phyloP scores from a whole-genome alignment of 2,113 vertebrate species.

The Chamaetylas fuelleborni region DNA sequence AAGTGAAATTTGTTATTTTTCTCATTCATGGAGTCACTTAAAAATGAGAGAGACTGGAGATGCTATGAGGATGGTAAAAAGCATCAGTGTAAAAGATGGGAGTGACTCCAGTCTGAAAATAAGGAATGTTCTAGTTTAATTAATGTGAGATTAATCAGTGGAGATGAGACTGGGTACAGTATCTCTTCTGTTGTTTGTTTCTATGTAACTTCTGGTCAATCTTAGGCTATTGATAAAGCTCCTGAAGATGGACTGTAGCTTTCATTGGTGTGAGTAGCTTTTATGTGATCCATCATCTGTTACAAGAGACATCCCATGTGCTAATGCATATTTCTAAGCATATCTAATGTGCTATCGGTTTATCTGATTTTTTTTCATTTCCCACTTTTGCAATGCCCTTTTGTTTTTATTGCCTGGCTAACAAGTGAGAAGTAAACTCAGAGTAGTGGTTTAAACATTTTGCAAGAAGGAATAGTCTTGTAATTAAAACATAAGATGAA shows the following conservation, averaged over 20 bases:
- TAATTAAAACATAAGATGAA: neutral
- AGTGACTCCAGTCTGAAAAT: neutral
- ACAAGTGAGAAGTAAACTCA: neutral
- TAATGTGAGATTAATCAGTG: neutral
- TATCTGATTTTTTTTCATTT: neutral
- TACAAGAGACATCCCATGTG: neutral
- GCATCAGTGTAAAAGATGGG: neutral
- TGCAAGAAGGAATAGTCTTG: neutral
- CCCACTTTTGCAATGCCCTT: neutral
- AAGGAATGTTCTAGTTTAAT: neutral
- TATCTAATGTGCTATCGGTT: neutral
- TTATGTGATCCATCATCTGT: neutral
- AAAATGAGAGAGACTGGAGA: neutral
- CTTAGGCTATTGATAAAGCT: neutral
- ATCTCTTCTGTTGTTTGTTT: neutral
- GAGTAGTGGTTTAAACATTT: neutral
- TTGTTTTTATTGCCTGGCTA: neutral
- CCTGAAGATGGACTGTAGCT: neutral
- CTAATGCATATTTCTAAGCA: neutral
- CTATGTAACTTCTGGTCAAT: neutral
- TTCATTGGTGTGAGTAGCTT: neutral
- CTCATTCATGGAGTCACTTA: neutral
- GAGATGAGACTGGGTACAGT: neutral
- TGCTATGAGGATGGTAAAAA: neutral
- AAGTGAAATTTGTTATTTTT: neutral